Conservation (phyloP, 1,140 invertebrate species). For the Brachionus rotundiformis region DNA sequence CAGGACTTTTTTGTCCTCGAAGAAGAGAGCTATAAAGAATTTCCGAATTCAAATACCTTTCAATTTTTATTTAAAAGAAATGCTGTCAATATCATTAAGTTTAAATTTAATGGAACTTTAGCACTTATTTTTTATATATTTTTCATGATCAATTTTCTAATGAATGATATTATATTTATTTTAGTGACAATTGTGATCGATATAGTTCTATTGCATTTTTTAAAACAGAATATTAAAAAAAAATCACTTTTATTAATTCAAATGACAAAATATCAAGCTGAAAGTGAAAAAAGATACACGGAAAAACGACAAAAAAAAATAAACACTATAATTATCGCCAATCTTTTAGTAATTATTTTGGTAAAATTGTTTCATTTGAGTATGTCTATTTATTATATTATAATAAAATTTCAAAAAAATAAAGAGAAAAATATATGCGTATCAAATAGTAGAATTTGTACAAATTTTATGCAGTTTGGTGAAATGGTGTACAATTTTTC, state of each 20-base stretch:
- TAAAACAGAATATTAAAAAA: background rate
- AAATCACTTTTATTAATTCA: background rate
- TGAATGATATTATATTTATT: background rate
- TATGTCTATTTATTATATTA: background rate
- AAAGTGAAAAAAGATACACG: background rate
- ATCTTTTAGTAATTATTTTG: background rate
- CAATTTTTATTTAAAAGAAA: background rate
- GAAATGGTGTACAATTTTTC: background rate
- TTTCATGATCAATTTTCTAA: background rate
- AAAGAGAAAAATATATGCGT: background rate
- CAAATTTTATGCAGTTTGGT: background rate
- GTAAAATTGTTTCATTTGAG: background rate
- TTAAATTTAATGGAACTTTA: background rate
- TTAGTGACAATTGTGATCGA: background rate
- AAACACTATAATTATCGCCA: background rate
- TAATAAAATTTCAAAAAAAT: background rate
- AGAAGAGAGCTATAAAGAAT: background rate
- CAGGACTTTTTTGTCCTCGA: background rate
- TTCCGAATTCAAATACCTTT: background rate
- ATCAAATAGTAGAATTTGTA: background rate
- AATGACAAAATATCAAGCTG: background rate
- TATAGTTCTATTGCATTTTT: background rate
- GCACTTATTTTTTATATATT: background rate
- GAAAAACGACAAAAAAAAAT: background rate
- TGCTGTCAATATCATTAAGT: background rate